Evolutionary conservation across 2,888 invertebrate genomes (phyloP).

Genomic region (Listrodromus nycthemerus): DNA sequence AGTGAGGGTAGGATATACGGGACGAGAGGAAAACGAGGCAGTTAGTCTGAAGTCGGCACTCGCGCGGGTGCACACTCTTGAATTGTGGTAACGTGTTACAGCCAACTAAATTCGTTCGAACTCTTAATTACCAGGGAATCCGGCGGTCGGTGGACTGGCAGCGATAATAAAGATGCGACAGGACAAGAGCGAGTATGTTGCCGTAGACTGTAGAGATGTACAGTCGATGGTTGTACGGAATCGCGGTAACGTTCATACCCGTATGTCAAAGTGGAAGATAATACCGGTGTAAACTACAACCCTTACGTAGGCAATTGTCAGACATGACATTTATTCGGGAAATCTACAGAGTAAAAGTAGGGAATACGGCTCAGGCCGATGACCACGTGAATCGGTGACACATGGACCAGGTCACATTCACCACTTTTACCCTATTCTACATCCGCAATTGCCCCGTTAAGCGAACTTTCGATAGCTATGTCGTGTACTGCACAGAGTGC

Average conservation of each 20-base stretch:
- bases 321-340: too few species aligned
- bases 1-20: constrained; percentile 9
- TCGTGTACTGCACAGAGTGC: neutral
- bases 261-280: too few species aligned
- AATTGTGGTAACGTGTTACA: constrained; percentile 63
- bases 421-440: too few species aligned
- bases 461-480: neutral
- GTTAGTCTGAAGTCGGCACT: constrained; percentile 43
- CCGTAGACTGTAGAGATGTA: neutral
- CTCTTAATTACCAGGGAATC: constrained; percentile 61
- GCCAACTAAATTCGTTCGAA: constrained; percentile 65
- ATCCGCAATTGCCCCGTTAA: too few species aligned
- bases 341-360: too few species aligned
- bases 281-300: too few species aligned
- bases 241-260: neutral
- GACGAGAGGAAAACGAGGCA: constrained; percentile 34
- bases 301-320: too few species aligned
- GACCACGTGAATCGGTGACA: too few species aligned
- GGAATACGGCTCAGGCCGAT: too few species aligned
- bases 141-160: constrained; percentile 32
- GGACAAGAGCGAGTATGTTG: constrained; percentile 20
- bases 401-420: too few species aligned
- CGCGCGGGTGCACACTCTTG: constrained; percentile 29
- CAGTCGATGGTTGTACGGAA: neutral
- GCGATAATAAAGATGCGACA: constrained; percentile 61